These are phyloP conservation scores for Drosophila fuyamai DNA, from an alignment of 1,140 invertebrate genomes.

Conservation along the genomic window DNA sequence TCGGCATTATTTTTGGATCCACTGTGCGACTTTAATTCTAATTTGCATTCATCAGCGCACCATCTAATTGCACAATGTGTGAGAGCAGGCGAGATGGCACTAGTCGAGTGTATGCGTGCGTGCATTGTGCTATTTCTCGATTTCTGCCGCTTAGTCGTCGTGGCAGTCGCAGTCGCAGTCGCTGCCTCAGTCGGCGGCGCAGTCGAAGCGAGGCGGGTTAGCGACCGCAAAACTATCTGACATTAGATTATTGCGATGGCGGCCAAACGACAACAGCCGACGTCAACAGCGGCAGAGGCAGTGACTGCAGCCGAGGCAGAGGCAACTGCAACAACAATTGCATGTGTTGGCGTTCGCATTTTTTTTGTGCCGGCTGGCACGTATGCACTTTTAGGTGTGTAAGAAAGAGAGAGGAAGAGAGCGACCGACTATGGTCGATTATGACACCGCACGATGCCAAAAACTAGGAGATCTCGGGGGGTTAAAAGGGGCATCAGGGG, in stretches of 20 bases:
- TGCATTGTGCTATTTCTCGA: constrained; percentile 56
- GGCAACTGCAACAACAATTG: constrained; percentile 21
- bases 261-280: constrained; percentile 85
- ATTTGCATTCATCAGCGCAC: constrained; percentile 77
- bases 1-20: constrained; percentile 3
- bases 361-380: constrained; percentile 57
- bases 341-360: constrained; percentile 46
- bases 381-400: constrained; percentile 25
- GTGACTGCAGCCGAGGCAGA: constrained; percentile 4
- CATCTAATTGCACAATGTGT: constrained; percentile 73
- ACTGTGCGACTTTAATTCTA: constrained; percentile 61
- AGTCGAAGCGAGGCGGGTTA: constrained; percentile 71
- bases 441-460: constrained; percentile 71
- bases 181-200: constrained; percentile 13
- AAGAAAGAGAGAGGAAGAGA: background rate
- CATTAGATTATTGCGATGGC: constrained; percentile 85
- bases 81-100: constrained; percentile 15
- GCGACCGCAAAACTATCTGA: constrained; percentile 85
- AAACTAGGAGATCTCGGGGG: constrained; percentile 27
- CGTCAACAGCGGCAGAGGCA: constrained; percentile 46
- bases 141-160: constrained; percentile 54
- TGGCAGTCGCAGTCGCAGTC: constrained; percentile 4
- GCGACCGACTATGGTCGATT: constrained; percentile 38
- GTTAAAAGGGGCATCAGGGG: constrained; percentile 5
- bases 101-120: constrained; percentile 28